Conservation (phyloP, 1,140 invertebrate species). For the Araneus ventricosus region DNA sequence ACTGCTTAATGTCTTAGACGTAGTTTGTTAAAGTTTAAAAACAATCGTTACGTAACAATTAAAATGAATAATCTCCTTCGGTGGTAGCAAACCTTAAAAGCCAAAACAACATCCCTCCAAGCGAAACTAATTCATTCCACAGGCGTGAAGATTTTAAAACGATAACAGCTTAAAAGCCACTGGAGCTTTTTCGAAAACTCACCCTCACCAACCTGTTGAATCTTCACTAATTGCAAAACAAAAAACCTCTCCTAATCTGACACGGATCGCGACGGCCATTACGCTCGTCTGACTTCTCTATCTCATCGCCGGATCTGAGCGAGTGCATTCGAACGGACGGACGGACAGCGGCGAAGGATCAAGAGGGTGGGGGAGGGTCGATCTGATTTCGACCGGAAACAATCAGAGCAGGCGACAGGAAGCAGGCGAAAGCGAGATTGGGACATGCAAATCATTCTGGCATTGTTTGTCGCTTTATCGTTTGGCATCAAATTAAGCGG, state of each 20-base stretch:
- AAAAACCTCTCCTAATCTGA: background rate
- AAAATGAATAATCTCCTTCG: too few relatives aligned
- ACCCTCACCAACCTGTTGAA: background rate
- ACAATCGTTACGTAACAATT: too few relatives aligned
- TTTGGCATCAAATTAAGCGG: background rate
- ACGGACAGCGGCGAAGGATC: background rate
- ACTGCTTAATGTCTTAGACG: too few relatives aligned
- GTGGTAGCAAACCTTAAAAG: too few relatives aligned
- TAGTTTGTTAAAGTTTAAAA: too few relatives aligned
- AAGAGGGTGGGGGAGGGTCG: background rate
- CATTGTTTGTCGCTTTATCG: background rate
- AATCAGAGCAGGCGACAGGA: background rate
- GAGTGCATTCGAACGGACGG: too few relatives aligned
- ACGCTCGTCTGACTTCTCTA: background rate
- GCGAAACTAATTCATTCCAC: background rate
- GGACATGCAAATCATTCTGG: background rate
- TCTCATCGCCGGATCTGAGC: background rate
- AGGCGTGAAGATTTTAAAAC: background rate
- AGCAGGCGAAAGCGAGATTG: constrained; percentile 7
- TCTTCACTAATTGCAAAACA: background rate
- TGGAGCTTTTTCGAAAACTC: background rate
- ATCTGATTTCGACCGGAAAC: constrained; percentile 22
- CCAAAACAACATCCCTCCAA: background rate
- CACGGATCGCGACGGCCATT: background rate
- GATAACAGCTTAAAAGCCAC: background rate